phyloP scores from a whole-genome alignment of 2,888 invertebrate species.

The Laothoe populi region DNA sequence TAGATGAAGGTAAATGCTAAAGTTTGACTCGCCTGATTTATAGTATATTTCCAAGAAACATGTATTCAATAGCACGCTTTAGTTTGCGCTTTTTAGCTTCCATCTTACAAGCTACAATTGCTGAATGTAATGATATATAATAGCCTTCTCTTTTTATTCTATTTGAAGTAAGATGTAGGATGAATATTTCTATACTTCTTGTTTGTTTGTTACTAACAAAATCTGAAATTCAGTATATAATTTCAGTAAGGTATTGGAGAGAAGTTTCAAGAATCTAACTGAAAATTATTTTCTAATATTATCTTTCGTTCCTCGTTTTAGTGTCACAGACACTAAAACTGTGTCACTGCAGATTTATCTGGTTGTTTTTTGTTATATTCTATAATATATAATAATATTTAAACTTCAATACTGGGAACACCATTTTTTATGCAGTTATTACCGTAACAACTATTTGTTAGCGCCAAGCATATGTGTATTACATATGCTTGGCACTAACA shows the following conservation, averaged over 20 bases:
- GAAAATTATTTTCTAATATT: no score
- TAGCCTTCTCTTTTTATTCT: background rate
- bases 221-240: no score
- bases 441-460: constrained; percentile 2
- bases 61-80: constrained; percentile 12
- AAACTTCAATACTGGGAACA: no score
- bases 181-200: background rate
- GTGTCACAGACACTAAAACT: no score
- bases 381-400: no score
- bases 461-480: no score
- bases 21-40: constrained; percentile 65
- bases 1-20: constrained; percentile 63
- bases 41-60: constrained; percentile 44
- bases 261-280: no score
- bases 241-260: no score
- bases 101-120: background rate
- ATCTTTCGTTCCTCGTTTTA: no score
- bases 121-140: no score
- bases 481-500: constrained; percentile 6
- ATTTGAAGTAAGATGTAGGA: background rate
- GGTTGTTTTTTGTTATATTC: no score
- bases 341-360: no score
- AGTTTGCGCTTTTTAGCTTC: background rate
- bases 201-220: background rate
- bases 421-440: background rate